Conservation (phyloP, 2,797 vertebrate species). For the Vultur gryphus region DNA sequence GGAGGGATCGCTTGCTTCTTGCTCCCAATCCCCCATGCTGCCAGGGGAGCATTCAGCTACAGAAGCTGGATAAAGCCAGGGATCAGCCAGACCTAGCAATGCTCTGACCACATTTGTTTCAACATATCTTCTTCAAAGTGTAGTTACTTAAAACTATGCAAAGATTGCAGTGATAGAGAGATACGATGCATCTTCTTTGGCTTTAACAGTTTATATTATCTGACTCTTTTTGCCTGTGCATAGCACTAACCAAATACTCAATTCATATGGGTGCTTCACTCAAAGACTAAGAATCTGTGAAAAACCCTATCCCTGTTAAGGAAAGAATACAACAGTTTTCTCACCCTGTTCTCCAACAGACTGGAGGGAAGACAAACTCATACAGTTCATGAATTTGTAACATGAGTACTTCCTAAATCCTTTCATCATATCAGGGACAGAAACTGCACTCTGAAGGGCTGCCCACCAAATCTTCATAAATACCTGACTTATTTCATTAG, state of each 20-base stretch:
- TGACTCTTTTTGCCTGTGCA: not conserved
- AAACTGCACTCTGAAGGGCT: not conserved
- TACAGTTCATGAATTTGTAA: not conserved
- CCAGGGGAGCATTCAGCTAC: not conserved
- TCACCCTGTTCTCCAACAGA: not conserved
- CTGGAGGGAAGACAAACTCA: not conserved
- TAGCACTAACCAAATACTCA: not conserved
- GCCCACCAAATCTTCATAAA: not conserved
- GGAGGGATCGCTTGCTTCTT: not conserved
- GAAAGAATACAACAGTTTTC: not conserved
- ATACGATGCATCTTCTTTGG: not conserved
- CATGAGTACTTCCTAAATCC: not conserved
- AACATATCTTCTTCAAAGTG: not conserved
- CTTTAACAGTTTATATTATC: not conserved
- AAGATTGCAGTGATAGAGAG: not conserved
- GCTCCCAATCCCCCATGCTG: rapidly evolving
- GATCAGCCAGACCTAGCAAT: not conserved
- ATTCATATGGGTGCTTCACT: not conserved
- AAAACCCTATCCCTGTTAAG: not conserved
- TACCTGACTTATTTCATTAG: not conserved
- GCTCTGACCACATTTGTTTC: not conserved
- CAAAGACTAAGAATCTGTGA: not conserved
- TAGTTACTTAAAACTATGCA: not conserved
- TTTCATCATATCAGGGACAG: not conserved
- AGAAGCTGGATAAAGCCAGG: not conserved